Evolutionary conservation across 2,888 invertebrate species (phyloP).

Genomic region (Aricia artaxerxes): DNA sequence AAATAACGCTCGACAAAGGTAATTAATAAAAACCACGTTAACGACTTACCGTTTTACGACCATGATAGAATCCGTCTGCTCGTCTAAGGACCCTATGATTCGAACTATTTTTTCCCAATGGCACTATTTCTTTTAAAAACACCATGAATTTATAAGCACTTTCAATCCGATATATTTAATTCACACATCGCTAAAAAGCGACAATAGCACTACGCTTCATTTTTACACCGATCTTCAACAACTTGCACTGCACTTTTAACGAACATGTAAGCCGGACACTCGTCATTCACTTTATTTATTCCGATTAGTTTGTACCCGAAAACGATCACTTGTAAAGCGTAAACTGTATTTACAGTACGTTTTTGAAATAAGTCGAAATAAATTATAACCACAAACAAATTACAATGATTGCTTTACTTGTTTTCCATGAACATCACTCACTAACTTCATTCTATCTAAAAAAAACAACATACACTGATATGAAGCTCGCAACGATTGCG

Average conservation of each 20-base stretch:
- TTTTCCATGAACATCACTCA: constrained; percentile 25
- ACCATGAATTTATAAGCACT: constrained; percentile 76
- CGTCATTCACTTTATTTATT: constrained; percentile 13
- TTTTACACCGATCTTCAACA: constrained; percentile 62
- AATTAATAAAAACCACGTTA: constrained; percentile 42
- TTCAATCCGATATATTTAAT: constrained; percentile 70
- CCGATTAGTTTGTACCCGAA: not conserved
- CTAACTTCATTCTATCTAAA: constrained; percentile 43
- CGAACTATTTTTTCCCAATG: constrained; percentile 70
- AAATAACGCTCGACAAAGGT: not conserved
- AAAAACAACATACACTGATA: constrained; percentile 18
- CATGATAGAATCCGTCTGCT: constrained; percentile 80
- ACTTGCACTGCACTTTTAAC: constrained; percentile 68
- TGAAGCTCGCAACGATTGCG: constrained; percentile 21
- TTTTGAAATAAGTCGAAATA: not conserved
- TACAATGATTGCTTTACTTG: constrained; percentile 51
- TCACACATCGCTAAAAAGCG: constrained; percentile 78
- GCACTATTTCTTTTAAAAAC: constrained; percentile 70
- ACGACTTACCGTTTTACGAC: constrained; percentile 79
- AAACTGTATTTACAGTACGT: not conserved
- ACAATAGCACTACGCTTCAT: constrained; percentile 71
- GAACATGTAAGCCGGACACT: constrained; percentile 51
- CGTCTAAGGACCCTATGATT: constrained; percentile 81
- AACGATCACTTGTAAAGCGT: not conserved
- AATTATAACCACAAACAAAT: constrained; percentile 46